phyloP scores from a whole-genome alignment of 2,888 invertebrate genomes.

The Campaea margaritaria region DNA sequence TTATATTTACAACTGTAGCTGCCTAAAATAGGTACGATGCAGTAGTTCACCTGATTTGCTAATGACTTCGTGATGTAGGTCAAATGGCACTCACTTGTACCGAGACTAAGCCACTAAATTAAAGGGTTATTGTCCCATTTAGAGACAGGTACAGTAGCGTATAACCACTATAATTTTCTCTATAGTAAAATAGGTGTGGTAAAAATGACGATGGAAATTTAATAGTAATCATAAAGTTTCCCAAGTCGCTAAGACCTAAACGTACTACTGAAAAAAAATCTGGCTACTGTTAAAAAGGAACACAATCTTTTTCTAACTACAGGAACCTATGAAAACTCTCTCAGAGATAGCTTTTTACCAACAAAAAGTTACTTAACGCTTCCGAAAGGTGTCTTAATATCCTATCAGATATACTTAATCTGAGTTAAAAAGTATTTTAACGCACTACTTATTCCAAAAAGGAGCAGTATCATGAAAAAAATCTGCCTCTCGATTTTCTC shows the following conservation, averaged over 20 bases:
- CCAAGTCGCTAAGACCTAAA: too few species aligned
- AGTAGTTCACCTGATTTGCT: constrained; percentile 32
- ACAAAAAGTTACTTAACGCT: constrained; percentile 3
- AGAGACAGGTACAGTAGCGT: background rate
- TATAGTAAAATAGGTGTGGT: too few species aligned
- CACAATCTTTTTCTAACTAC: too few species aligned
- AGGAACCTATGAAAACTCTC: too few species aligned
- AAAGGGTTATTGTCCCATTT: constrained; percentile 11
- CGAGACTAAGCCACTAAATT: constrained; percentile 8
- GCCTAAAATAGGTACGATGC: background rate
- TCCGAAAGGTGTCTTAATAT: background rate
- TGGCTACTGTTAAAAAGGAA: too few species aligned
- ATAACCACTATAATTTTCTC: background rate
- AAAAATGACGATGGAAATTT: too few species aligned
- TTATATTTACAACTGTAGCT: too few species aligned
- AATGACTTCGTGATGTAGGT: constrained; percentile 35
- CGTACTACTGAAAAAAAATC: too few species aligned
- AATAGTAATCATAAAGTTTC: too few species aligned
- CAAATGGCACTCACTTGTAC: constrained; percentile 28
- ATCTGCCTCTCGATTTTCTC: constrained; percentile 18
- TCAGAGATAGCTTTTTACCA: background rate
- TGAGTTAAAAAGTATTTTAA: constrained; percentile 22
- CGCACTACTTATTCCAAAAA: constrained; percentile 23
- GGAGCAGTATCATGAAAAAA: constrained; percentile 20
- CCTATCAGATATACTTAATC: constrained; percentile 14